A percentile compares a stretch with the other conserved stretches of the same genome.
Evolutionary conservation across 2,113 vertebrate species (phyloP).

Genomic region (Caranx ignobilis): DNA sequence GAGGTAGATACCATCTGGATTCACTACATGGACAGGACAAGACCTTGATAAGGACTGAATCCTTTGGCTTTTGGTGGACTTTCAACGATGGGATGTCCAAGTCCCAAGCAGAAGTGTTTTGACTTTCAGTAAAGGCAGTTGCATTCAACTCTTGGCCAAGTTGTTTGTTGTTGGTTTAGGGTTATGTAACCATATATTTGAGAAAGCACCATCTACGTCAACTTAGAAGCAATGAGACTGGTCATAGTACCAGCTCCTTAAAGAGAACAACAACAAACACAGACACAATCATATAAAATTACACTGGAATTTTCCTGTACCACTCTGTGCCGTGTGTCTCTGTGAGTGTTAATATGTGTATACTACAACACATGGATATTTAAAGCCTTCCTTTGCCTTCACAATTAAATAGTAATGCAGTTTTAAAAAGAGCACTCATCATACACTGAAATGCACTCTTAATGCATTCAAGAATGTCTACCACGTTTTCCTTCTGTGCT

Average conservation of each 20-base stretch:
- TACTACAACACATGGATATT: conserved; percentile 3
- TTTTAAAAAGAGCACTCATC: conserved; percentile 47
- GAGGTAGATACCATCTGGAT: background rate
- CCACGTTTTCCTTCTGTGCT: conserved; percentile 19
- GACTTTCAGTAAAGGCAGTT: background rate
- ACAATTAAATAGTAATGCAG: conserved; percentile 42
- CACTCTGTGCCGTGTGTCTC: background rate
- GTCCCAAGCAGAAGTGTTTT: background rate
- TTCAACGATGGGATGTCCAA: background rate
- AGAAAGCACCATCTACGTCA: background rate
- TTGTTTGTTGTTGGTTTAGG: background rate
- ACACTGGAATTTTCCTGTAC: background rate
- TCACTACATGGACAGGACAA: background rate
- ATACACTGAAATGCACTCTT: conserved; percentile 63
- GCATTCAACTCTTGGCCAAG: background rate
- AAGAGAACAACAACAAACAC: background rate
- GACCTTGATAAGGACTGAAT: background rate
- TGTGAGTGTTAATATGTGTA: background rate
- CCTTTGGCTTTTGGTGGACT: background rate
- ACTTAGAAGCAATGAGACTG: background rate
- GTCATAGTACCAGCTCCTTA: background rate
- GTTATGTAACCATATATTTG: too few relatives aligned
- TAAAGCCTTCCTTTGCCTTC: conserved; percentile 9
- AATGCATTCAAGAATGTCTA: conserved; percentile 48
- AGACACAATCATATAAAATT: background rate